Base-by-base conservation (phyloP, 2,797 vertebrate genomes). In the Alcedo quadribrachys region DNA sequence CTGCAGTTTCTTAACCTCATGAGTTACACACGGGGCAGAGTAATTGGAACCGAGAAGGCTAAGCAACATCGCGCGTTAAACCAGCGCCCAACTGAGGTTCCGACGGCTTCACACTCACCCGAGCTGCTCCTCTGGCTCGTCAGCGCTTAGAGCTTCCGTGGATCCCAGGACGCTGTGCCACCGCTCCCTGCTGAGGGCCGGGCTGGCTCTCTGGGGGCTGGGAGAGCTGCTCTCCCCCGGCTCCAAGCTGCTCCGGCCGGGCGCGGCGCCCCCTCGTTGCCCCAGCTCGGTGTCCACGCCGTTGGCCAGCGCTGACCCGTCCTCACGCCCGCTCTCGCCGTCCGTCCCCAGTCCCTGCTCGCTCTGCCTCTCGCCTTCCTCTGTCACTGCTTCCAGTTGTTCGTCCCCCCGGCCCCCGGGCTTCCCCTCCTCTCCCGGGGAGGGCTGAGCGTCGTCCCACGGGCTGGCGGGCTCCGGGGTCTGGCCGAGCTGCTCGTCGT, bases 71-170 rank as follows among this genome's bases (percentile, higher is more conserved):
- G 21, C 61, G 15, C 3, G 1, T 8, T 8, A 40, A 30, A 43
- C 22, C 74, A 18, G 35, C 27, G 3, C 65, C 0, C 42, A 46
- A 58, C 75, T 7, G 2, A 21, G 0, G 1, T 33, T 7, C 3
- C 1, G 5, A 21, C 0, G 4, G 19, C 27, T 71, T 30, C 17
- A 2, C 58, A 93, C 86, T 97, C 89, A 97, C 96, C 96, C 80
- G 2, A 96, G 81, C 50, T 70, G 92, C 33, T 96, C 95, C 33
- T 97, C 96, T 0, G 40, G 43, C 61, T 97, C 93, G 10, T 93
- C 82, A 0, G 77, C 66, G 0, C 91, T 89, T 2, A 92, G 86
- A 7, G 87, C 92, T 79, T 89, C 95, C 0, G 86, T 84, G 43
- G 91, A 91, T 12, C 91, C 95, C 75, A 86, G 87, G 7, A 76